Conservation (phyloP, 64 coral and sea anemone species). For the Actinia equina region DNA sequence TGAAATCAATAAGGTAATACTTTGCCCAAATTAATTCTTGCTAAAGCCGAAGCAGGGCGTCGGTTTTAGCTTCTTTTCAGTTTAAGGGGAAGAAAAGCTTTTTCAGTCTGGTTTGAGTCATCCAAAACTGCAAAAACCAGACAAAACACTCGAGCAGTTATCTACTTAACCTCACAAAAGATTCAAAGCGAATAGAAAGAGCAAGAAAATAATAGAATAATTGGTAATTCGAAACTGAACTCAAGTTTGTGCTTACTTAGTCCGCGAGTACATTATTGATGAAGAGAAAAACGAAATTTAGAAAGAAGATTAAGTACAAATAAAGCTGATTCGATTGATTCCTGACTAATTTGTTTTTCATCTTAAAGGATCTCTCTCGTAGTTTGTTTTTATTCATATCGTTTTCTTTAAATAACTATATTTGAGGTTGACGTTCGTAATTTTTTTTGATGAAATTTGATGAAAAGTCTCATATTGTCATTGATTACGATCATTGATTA, state of each 20-base stretch:
- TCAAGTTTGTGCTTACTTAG: neutral
- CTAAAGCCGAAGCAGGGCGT: neutral
- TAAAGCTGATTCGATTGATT: no score
- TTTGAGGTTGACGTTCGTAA: neutral
- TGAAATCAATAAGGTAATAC: no score
- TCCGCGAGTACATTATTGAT: no score
- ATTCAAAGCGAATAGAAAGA: neutral
- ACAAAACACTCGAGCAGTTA: neutral
- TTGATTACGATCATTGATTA: neutral
- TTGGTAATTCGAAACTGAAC: neutral
- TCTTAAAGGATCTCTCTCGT: no score
- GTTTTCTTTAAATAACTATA: no score
- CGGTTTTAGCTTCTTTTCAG: neutral
- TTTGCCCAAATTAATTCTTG: no score
- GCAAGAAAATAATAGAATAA: neutral
- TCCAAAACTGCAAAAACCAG: neutral
- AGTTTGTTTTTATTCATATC: no score
- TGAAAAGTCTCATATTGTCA: neutral
- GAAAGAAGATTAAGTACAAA: no score
- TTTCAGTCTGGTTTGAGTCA: neutral
- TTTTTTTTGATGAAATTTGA: conserved; percentile 5
- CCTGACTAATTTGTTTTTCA: no score
- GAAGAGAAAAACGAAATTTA: neutral
- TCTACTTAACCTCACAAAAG: neutral
- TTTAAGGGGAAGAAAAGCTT: neutral